A percentile compares a stretch with the other conserved stretches of the same genome.
phyloP scores from a whole-genome alignment of 2,113 vertebrate species.

The Bothrops jararaca region DNA sequence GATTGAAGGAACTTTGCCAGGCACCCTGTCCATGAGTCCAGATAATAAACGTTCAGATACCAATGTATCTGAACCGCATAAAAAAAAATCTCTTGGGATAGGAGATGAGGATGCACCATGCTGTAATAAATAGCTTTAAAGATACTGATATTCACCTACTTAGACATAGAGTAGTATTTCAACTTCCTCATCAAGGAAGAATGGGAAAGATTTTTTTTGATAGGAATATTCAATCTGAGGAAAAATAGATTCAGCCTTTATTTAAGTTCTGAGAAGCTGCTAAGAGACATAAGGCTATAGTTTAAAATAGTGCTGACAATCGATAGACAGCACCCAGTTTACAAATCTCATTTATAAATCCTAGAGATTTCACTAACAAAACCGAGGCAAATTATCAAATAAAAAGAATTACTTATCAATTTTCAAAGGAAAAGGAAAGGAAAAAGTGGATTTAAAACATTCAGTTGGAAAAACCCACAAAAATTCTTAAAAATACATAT shows the following conservation, averaged over 20 bases:
- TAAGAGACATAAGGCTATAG: not conserved
- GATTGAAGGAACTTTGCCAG: not conserved
- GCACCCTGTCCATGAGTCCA: not conserved
- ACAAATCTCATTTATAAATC: not conserved
- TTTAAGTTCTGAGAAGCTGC: not conserved
- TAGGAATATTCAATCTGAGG: not conserved
- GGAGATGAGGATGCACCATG: not conserved
- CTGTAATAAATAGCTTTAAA: not conserved
- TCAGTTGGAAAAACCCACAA: not conserved
- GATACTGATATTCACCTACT: not conserved
- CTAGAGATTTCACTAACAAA: not conserved
- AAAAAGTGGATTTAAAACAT: not conserved
- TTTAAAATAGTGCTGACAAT: not conserved
- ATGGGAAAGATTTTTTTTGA: not conserved
- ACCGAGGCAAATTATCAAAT: not conserved
- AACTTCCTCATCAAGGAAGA: not conserved
- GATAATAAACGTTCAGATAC: not conserved
- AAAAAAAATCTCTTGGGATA: not conserved
- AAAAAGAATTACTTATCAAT: not conserved
- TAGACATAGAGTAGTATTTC: not conserved
- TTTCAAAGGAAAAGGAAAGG: not conserved
- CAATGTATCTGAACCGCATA: not conserved
- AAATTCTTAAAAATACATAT: not conserved
- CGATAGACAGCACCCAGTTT: not conserved
- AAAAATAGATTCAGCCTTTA: not conserved